Evolutionary conservation across 2,797 vertebrate genomes (phyloP).

Genomic region (Telmatherina bonti): DNA sequence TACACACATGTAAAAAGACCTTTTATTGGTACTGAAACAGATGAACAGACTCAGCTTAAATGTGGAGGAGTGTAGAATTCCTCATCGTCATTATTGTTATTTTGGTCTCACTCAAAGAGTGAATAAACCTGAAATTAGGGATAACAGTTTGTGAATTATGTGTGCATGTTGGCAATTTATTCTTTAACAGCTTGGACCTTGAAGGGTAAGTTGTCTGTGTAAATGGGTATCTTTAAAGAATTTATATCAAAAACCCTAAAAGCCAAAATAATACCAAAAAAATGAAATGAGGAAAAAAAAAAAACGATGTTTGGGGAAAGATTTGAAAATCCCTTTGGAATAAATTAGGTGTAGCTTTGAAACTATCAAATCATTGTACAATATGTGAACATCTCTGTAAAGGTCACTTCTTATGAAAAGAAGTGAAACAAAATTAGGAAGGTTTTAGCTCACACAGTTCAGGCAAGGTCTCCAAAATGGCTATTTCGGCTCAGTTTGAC

Average conservation of each 20-base stretch:
- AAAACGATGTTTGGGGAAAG: no score
- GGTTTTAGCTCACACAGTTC: no score
- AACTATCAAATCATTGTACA: neutral
- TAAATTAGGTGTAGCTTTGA: neutral
- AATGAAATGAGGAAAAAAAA: no score
- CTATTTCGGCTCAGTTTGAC: no score
- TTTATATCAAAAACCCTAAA: neutral
- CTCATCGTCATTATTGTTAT: constrained; percentile 1
- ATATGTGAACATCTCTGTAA: neutral
- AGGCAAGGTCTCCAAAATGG: no score
- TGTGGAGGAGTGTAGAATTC: constrained; percentile 26
- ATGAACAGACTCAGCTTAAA: constrained; percentile 52
- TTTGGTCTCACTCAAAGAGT: constrained; percentile 26
- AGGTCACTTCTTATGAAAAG: neutral
- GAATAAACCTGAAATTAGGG: constrained; percentile 21
- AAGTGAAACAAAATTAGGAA: neutral
- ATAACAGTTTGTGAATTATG: constrained; percentile 9
- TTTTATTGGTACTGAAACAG: constrained; percentile 53
- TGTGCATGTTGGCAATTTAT: neutral
- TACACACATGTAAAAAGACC: constrained; percentile 59
- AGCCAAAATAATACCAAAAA: neutral
- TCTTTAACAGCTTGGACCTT: neutral
- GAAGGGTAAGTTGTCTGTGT: neutral
- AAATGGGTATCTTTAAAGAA: neutral
- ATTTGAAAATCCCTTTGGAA: neutral